These are phyloP conservation scores for Glaucomys volans DNA, from an alignment of 2,113 vertebrate genomes.

Conservation along the genomic window DNA sequence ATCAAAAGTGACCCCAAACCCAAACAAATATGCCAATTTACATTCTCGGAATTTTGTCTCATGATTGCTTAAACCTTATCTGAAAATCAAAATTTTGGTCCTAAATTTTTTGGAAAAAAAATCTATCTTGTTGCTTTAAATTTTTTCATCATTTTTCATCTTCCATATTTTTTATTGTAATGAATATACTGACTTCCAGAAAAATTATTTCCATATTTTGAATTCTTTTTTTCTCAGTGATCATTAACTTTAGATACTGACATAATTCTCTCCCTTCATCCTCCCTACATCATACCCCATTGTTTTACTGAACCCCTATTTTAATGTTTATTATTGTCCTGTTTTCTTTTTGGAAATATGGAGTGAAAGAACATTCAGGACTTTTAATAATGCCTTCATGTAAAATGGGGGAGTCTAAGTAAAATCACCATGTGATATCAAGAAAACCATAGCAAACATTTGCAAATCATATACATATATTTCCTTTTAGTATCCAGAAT, in stretches of 20 bases:
- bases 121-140: slow-evolving; percentile 6
- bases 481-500: background rate
- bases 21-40: slow-evolving; percentile 8
- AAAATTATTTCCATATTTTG: slow-evolving; percentile 37
- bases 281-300: background rate
- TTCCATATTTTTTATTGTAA: background rate
- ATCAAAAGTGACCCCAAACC: background rate
- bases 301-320: background rate
- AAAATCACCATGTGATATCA: background rate
- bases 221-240: slow-evolving; percentile 42
- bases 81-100: slow-evolving; percentile 12
- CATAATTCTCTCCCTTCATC: background rate
- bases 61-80: background rate
- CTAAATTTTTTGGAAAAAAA: background rate
- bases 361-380: background rate
- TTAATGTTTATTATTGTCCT: background rate
- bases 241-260: slow-evolving; percentile 47
- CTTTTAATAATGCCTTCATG: background rate
- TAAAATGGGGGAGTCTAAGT: background rate
- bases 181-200: slow-evolving; percentile 32
- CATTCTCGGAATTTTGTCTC: background rate
- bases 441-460: background rate
- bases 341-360: background rate
- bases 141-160: slow-evolving; percentile 52
- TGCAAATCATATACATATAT: background rate